Conservation (phyloP, 2,113 vertebrate genomes). For the Corynorhinus townsendii region DNA sequence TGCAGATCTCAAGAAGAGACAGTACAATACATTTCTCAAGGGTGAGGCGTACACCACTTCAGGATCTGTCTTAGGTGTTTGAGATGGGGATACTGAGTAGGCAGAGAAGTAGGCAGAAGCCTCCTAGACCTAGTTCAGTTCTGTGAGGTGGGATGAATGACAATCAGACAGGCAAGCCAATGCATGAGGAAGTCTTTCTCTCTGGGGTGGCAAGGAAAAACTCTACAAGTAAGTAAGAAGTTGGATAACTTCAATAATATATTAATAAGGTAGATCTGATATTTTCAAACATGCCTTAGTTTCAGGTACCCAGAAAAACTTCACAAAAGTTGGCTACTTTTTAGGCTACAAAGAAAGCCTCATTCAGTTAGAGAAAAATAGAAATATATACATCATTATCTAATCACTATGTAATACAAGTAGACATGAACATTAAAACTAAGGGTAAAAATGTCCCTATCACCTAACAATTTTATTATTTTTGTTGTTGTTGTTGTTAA, state of each 20-base stretch:
- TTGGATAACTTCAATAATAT: not conserved
- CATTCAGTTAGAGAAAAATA: not conserved
- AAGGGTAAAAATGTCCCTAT: not conserved
- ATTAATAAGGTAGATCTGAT: not conserved
- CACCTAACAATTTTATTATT: not conserved
- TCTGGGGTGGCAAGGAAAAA: not conserved
- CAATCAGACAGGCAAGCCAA: not conserved
- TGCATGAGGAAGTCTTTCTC: not conserved
- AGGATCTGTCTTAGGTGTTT: not conserved
- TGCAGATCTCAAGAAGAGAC: not conserved
- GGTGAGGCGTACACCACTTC: not conserved
- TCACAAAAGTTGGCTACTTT: not conserved
- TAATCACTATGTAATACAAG: not conserved
- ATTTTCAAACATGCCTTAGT: not conserved
- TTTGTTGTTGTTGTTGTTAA: not conserved
- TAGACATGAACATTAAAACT: constrained; percentile 16
- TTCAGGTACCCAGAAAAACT: not conserved
- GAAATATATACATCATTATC: not conserved
- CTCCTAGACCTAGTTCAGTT: not conserved
- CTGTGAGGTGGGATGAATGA: not conserved
- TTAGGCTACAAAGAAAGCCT: constrained; percentile 9
- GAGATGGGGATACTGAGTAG: not conserved
- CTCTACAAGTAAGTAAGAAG: not conserved
- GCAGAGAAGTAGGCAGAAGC: not conserved
- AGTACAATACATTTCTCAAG: not conserved